These are phyloP conservation scores for Spodoptera picta DNA, from an alignment of 2,888 invertebrate species.

Conservation along the genomic window DNA sequence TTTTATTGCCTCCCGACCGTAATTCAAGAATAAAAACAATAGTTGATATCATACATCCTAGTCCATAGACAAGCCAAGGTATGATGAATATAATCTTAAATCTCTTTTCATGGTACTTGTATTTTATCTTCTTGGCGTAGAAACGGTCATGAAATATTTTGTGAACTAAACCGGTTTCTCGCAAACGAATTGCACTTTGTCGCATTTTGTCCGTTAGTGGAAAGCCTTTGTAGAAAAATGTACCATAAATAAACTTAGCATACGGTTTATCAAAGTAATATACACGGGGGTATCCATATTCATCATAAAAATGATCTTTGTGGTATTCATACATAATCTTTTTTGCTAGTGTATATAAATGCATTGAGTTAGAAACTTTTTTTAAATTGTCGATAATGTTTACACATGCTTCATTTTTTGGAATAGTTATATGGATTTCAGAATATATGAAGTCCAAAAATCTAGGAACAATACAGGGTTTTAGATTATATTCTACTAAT, in stretches of 20 bases:
- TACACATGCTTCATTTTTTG: constrained; percentile 24
- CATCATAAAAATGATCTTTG: constrained; percentile 15
- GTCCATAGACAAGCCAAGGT: constrained; percentile 45
- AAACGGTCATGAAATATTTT: constrained; percentile 35
- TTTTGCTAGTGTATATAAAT: constrained; percentile 11
- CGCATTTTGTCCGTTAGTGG: constrained; percentile 38
- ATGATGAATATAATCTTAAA: constrained; percentile 21
- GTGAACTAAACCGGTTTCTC: constrained; percentile 37
- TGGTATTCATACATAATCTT: constrained; percentile 16
- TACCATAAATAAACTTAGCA: constrained; percentile 19
- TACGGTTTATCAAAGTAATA: constrained; percentile 31
- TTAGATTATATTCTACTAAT: constrained; percentile 20
- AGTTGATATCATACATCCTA: constrained; percentile 18
- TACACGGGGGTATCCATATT: constrained; percentile 22
- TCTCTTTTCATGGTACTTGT: constrained; percentile 6
- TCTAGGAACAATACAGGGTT: constrained; percentile 14
- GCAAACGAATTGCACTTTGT: constrained; percentile 32
- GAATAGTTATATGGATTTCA: constrained; percentile 47
- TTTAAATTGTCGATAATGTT: constrained; percentile 7
- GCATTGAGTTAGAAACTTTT: constrained; percentile 14
- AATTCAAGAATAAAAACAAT: constrained; percentile 38
- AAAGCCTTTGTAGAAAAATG: constrained; percentile 50
- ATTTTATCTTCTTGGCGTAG: constrained; percentile 22
- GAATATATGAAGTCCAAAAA: neutral
- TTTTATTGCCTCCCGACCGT: neutral